Evolutionary conservation across 1,140 invertebrate species (phyloP).

Genomic region (Cotesia chilonis): DNA sequence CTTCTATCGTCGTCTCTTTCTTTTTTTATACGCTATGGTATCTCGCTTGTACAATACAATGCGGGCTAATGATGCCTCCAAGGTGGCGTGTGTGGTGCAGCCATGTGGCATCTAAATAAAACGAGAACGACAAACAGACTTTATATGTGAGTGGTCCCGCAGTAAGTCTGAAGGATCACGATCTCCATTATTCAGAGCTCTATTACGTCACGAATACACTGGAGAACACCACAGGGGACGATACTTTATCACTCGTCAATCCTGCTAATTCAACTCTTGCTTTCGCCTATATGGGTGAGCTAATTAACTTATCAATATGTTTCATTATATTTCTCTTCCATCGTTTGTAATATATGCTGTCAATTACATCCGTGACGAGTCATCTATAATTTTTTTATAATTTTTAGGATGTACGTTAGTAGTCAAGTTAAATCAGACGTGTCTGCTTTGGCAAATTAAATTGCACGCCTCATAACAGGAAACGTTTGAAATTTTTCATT

Average conservation of each 20-base stretch:
- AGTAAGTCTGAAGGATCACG: conserved; percentile 18
- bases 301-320: conserved; percentile 60
- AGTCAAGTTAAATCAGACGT: too few relatives aligned
- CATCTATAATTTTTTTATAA: too few relatives aligned
- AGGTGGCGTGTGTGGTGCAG: conserved; percentile 39
- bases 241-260: conserved; percentile 58
- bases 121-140: conserved; percentile 14
- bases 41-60: conserved; percentile 47
- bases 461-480: too few relatives aligned
- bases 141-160: conserved; percentile 8
- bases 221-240: conserved; percentile 51
- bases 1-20: too few relatives aligned
- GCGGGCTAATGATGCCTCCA: conserved; percentile 57
- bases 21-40: conserved; percentile 3
- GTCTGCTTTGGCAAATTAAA: too few relatives aligned
- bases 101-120: not conserved
- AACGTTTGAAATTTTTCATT: too few relatives aligned
- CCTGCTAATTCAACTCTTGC: conserved; percentile 20
- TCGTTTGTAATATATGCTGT: too few relatives aligned
- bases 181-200: conserved; percentile 43
- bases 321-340: conserved; percentile 10
- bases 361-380: too few relatives aligned
- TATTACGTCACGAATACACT: conserved; percentile 47
- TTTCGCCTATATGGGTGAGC: conserved; percentile 27
- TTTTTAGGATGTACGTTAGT: too few relatives aligned